Conservation (phyloP, 2,888 invertebrate genomes). For the Deilephila elpenor region DNA sequence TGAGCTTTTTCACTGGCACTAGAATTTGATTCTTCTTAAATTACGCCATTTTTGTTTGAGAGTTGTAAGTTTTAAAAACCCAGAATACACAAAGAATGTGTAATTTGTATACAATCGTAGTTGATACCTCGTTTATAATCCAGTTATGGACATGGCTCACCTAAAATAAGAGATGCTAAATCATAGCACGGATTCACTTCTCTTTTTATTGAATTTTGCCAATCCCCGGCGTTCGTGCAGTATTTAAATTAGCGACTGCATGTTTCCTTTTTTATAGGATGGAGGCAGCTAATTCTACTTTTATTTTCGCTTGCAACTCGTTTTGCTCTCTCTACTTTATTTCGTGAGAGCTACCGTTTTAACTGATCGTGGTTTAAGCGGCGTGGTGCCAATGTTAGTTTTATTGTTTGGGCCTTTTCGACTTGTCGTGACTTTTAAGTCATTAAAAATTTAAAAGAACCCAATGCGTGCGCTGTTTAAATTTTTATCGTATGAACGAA, state of each 20-base stretch:
- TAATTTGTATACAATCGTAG: no score
- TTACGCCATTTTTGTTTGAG: no score
- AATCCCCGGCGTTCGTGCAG: not conserved
- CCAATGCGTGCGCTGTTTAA: constrained; percentile 37
- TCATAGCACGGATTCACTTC: not conserved
- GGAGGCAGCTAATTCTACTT: constrained; percentile 56
- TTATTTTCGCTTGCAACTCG: constrained; percentile 62
- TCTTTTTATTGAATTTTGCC: constrained; percentile 8
- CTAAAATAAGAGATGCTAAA: not conserved
- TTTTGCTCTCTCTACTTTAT: constrained; percentile 53
- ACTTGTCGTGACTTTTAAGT: constrained; percentile 50
- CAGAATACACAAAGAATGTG: no score
- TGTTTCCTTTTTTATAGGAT: constrained; percentile 35
- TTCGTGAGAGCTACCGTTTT: constrained; percentile 68
- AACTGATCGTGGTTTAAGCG: constrained; percentile 65
- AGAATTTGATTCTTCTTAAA: not conserved
- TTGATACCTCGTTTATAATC: not conserved
- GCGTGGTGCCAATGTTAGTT: constrained; percentile 53
- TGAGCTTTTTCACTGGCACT: not conserved
- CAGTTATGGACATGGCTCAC: not conserved
- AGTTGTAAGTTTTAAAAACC: no score
- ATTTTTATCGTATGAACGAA: constrained; percentile 51
- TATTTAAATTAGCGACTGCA: constrained; percentile 33
- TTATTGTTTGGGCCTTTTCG: constrained; percentile 21
- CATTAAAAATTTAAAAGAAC: constrained; percentile 40